Base-by-base conservation (phyloP, 2,113 vertebrate genomes). In the Atrichornis clamosus region DNA sequence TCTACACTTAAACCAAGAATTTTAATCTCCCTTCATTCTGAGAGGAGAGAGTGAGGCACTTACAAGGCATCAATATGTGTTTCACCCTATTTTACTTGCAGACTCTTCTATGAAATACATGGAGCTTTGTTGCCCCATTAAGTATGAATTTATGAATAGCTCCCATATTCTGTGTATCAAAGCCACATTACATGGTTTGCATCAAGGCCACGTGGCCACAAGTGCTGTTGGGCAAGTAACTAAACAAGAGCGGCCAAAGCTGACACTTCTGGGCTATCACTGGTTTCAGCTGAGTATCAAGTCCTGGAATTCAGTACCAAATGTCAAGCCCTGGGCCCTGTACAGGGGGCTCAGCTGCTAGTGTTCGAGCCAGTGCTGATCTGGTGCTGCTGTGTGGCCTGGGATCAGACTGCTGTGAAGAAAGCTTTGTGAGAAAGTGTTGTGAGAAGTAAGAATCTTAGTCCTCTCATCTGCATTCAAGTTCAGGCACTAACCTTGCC, bases 301-400 rank as follows among this genome's bases (percentile, higher is more conserved):
- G 32, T 63, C 6, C 3, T 1, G 2, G 47, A 59, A 42, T 70
- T 65, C 17, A 49, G 49, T 9, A 62, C 42, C 19, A 15, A 37
- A 13, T 44, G 64, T 56, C 7, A 47, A 77, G 19, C n/a, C 42
- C 13, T 58, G 13, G 28, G 11, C 32, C 22, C 37, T 49, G 2
- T 28, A 10, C 28, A n/a, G 26, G 4, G 15, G 14, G 1, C 52
- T 87, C 37, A 62, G 37, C 46, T 58, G 46, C 62, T 65, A 20
- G 15, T 47, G 35, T 27, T 80, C 17, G 44, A 63, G 15, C 11
- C 2, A 2, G 5, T 15, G 41, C 35, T 68, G 35, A 55, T 26
- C 16, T 0, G 0, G 3, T 50, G 53, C 18, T 88, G 32, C 35
- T 46, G 15, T n/a, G 42, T 41, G 37, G 35, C 37, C 26, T 89